phyloP scores from a whole-genome alignment of 2,113 vertebrate genomes.

The Eubucco bourcierii region DNA sequence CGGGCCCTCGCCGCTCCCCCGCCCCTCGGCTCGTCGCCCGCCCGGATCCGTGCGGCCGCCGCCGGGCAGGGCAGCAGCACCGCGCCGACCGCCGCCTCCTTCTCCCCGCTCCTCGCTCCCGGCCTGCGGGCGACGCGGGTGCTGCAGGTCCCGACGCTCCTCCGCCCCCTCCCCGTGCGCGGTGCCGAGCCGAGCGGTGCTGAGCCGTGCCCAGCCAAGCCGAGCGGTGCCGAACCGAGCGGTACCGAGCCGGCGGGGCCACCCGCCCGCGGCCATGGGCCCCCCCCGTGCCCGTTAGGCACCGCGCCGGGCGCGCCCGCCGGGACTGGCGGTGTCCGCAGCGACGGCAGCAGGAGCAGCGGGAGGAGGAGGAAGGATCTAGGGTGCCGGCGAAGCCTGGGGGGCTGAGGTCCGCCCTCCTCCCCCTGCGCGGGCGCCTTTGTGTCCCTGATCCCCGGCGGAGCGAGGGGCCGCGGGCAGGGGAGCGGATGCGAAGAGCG shows the following conservation, averaged over 20 bases:
- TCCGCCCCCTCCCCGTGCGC: not conserved
- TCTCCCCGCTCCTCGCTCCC: not conserved
- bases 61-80: not conserved
- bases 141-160: not conserved
- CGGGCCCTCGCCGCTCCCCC: constrained; percentile 58
- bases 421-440: constrained; percentile 41
- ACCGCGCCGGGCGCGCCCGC: not conserved
- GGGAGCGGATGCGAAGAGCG: constrained; percentile 45
- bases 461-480: constrained; percentile 49
- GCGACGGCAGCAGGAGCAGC: not conserved
- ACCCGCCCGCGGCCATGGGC: not conserved
- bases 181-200: not conserved
- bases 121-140: not conserved
- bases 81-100: not conserved
- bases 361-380: not conserved
- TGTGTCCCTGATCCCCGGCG: constrained; percentile 48
- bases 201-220: not conserved
- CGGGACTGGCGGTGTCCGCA: not conserved
- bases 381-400: constrained; percentile 4
- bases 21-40: not conserved
- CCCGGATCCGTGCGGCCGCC: not conserved
- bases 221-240: no score
- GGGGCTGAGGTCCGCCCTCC: constrained; percentile 22
- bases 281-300: not conserved
- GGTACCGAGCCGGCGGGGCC: not conserved